These are phyloP conservation scores for Dolichomitus sp. DNA, from an alignment of 2,888 invertebrate species.

Conservation along the genomic window DNA sequence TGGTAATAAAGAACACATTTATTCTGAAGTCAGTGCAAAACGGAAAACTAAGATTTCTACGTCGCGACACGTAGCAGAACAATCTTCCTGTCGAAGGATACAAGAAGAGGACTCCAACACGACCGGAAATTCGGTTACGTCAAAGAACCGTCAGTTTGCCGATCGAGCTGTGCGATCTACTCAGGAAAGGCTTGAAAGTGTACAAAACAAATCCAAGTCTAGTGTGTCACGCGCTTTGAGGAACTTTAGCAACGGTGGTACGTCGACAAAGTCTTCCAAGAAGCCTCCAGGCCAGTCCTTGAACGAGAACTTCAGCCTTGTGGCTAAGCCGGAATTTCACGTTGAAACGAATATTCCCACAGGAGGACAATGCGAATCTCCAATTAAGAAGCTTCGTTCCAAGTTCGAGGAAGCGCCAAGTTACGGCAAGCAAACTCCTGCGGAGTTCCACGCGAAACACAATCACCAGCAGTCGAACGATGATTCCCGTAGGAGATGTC, in stretches of 20 bases:
- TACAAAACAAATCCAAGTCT: constrained; percentile 57
- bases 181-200: constrained; percentile 39
- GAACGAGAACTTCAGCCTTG: constrained; percentile 79
- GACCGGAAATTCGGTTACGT: neutral
- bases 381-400: constrained; percentile 64
- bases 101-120: neutral
- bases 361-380: constrained; percentile 49
- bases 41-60: constrained; percentile 60
- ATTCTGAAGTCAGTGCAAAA: constrained; percentile 70
- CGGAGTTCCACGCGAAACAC: neutral
- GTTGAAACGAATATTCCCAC: constrained; percentile 49
- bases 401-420: constrained; percentile 57
- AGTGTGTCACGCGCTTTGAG: constrained; percentile 52
- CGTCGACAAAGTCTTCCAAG: constrained; percentile 46
- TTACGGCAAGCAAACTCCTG: constrained; percentile 16
- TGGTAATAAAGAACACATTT: constrained; percentile 68
- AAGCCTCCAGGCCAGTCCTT: constrained; percentile 37
- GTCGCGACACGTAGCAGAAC: neutral
- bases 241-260: constrained; percentile 48
- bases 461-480: constrained; percentile 26
- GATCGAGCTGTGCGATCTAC: constrained; percentile 41
- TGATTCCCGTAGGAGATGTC: constrained; percentile 22
- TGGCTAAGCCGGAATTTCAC: constrained; percentile 73
- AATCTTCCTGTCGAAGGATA: neutral
- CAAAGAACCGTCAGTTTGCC: constrained; percentile 5